Conservation (phyloP, 2,888 invertebrate species). For the Abrostola triplasia region DNA sequence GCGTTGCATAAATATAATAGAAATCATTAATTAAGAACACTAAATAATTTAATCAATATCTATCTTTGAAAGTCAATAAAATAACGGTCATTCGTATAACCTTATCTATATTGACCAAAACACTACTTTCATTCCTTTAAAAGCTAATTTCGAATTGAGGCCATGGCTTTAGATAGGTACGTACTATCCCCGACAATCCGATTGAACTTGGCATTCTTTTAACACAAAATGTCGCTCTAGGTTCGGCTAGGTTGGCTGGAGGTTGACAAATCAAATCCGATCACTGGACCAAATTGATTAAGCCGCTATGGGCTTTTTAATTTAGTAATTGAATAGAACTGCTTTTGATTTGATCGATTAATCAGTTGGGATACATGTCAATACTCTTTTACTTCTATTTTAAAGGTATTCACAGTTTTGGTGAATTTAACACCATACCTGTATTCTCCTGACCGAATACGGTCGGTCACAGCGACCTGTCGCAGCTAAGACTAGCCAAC, state of each 20-base stretch:
- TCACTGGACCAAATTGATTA: slow-evolving; percentile 30
- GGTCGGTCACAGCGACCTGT: no score
- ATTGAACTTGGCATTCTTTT: slow-evolving; percentile 21
- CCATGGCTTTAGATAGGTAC: no score
- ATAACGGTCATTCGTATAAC: no score
- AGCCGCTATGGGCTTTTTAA: slow-evolving; percentile 14
- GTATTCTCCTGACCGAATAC: no score
- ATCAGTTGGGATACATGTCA: slow-evolving; percentile 11
- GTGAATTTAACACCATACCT: neutral
- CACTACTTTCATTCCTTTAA: no score
- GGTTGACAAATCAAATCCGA: slow-evolving; percentile 38
- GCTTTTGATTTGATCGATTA: slow-evolving; percentile 19
- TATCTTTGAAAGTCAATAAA: no score
- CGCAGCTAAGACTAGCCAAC: no score
- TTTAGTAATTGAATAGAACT: slow-evolving; percentile 21
- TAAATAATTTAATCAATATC: no score
- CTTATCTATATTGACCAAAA: no score
- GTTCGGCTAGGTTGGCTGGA: slow-evolving; percentile 11
- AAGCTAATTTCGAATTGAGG: no score
- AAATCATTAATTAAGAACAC: no score
- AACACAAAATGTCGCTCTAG: slow-evolving; percentile 13
- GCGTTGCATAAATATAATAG: no score
- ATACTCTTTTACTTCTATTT: neutral
- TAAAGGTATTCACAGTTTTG: neutral
- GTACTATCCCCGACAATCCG: slow-evolving; percentile 1